Evolutionary conservation across 2,797 vertebrate genomes (phyloP).

Genomic region (Myoxocephalus aenaeus): DNA sequence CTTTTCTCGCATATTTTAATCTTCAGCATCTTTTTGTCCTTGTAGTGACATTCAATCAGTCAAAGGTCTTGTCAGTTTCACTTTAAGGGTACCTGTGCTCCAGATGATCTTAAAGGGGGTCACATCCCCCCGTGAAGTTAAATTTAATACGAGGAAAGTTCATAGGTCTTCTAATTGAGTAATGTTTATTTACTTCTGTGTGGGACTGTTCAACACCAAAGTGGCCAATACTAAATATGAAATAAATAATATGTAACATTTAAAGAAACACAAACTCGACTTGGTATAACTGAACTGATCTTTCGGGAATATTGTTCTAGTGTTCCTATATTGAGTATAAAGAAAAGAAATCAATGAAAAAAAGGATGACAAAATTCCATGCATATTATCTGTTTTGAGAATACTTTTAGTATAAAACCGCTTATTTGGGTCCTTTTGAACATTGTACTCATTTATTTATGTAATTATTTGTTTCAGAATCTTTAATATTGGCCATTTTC

Average conservation of each 20-base stretch:
- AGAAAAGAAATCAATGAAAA: background rate
- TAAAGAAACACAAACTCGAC: background rate
- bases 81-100: background rate
- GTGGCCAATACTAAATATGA: constrained; percentile 27
- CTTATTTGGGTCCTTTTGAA: background rate
- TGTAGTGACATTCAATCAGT: constrained; percentile 6
- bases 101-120: constrained; percentile 3
- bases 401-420: background rate
- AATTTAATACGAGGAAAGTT: constrained; percentile 17
- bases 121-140: background rate
- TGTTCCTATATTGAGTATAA: background rate
- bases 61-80: constrained; percentile 4
- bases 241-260: background rate
- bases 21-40: constrained; percentile 1
- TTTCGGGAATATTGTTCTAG: background rate
- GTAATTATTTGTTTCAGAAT: background rate
- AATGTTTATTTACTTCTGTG: constrained; percentile 13
- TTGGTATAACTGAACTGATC: background rate
- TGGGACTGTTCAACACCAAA: constrained; percentile 14
- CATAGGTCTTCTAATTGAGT: constrained; percentile 41
- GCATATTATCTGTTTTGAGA: background rate
- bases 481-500: constrained; percentile 7
- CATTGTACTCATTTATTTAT: background rate
- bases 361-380: background rate
- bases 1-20: constrained; percentile 3